phyloP scores from a whole-genome alignment of 30 jellyfish, hydroid and myxozoan genomes.

The Chrysaora quinquecirrha region DNA sequence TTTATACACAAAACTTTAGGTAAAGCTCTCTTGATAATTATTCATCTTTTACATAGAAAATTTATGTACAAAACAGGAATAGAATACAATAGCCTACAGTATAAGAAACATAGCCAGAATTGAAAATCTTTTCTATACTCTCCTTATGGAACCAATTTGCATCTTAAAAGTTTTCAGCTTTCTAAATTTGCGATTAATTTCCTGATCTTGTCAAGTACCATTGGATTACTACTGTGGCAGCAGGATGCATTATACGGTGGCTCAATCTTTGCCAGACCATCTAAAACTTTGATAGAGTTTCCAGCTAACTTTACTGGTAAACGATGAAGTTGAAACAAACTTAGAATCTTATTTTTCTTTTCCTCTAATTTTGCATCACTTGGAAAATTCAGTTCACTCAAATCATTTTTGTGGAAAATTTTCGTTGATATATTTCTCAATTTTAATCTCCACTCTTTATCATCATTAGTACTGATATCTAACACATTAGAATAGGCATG shows the following conservation, averaged over 20 bases:
- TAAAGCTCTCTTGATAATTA: not conserved
- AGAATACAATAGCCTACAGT: not conserved
- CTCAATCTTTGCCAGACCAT: conserved; percentile 50
- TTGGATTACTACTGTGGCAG: conserved; percentile 41
- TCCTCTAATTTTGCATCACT: not conserved
- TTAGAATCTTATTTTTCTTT: not conserved
- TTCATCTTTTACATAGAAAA: not conserved
- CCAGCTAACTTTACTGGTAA: conserved; percentile 8
- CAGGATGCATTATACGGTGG: conserved; percentile 35
- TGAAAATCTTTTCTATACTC: not conserved
- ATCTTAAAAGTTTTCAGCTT: not conserved
- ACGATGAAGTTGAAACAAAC: conserved; percentile 6
- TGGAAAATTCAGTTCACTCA: not conserved
- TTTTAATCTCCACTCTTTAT: conserved; percentile 1
- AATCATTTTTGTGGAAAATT: not conserved
- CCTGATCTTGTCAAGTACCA: conserved; percentile 42
- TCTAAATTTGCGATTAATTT: conserved; percentile 10
- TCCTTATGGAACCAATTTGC: not conserved
- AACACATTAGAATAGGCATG: conserved; percentile 24
- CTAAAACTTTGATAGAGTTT: conserved; percentile 16
- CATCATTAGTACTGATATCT: conserved; percentile 20
- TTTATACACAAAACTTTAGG: not conserved
- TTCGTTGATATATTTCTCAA: not conserved
- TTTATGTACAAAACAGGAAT: too few species aligned
- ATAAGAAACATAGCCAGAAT: not conserved